Evolutionary conservation across 2,888 invertebrate genomes (phyloP).

Genomic region (Drosophila pullipes): DNA sequence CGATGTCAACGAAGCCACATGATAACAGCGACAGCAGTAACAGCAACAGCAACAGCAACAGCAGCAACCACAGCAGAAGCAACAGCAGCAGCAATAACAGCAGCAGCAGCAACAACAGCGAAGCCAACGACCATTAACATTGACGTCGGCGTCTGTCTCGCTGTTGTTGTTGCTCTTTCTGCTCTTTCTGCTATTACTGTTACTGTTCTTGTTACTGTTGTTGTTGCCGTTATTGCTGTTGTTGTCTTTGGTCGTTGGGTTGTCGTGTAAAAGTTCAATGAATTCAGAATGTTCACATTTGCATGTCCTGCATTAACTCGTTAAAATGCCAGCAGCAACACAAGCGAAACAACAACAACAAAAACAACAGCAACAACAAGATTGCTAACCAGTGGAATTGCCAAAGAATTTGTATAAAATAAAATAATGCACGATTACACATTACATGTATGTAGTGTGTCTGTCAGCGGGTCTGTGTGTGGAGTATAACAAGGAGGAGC

Average conservation of each 20-base stretch:
- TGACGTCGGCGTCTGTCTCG: constrained; percentile 3
- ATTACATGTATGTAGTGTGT: constrained; percentile 2
- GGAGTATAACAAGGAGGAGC: constrained; percentile 10
- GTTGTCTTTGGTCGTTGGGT: constrained; percentile 47
- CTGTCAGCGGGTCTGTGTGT: neutral
- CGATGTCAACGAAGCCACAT: constrained; percentile 47
- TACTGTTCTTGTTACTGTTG: neutral
- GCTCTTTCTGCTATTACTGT: neutral
- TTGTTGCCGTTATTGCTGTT: constrained; percentile 10
- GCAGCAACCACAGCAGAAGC: constrained; percentile 1
- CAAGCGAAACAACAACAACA: constrained; percentile 30
- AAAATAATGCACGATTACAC: constrained; percentile 55
- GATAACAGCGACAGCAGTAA: constrained; percentile 17
- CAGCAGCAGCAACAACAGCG: neutral
- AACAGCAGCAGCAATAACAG: neutral
- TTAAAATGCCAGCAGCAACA: constrained; percentile 76
- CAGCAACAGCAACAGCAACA: neutral
- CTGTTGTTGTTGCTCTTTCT: neutral
- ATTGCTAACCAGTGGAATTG: constrained; percentile 41
- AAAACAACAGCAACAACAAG: constrained; percentile 32
- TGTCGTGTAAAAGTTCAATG: constrained; percentile 75
- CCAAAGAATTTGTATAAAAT: constrained; percentile 74
- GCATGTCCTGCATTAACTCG: constrained; percentile 83
- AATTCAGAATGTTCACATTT: constrained; percentile 79
- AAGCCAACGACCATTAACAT: neutral